Percentiles rank a stretch among this genome's conserved stretches.
Conservation (phyloP, 2,888 invertebrate genomes). For the Hartigia nigra region DNA sequence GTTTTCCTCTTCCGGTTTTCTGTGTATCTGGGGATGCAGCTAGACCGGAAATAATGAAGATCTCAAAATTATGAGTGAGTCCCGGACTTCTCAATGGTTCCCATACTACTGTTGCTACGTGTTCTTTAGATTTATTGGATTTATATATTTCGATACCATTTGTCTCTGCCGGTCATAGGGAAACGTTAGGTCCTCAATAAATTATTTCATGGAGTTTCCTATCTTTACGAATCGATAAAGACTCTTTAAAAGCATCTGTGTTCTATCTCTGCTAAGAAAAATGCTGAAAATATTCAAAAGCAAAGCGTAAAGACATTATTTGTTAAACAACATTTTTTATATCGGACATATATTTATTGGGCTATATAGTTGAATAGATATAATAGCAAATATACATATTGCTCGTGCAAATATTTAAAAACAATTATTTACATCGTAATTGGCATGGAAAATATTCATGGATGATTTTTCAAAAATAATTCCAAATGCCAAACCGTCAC, state of each 20-base stretch:
- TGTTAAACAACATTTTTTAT: no score
- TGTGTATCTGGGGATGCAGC: constrained; percentile 9
- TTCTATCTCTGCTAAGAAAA: no score
- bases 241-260: no score
- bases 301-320: no score
- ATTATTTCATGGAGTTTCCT: not conserved
- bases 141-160: constrained; percentile 14
- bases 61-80: constrained; percentile 10
- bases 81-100: no score
- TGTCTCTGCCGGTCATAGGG: not conserved
- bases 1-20: constrained; percentile 8
- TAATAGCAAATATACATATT: no score
- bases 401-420: no score
- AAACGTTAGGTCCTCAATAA: not conserved
- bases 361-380: no score
- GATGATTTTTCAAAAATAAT: not conserved
- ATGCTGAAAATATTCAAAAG: no score
- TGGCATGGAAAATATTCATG: not conserved
- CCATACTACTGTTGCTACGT: constrained; percentile 20
- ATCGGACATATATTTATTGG: no score
- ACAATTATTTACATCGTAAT: not conserved
- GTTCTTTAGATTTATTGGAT: constrained; percentile 32
- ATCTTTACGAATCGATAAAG: no score
- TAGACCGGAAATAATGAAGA: constrained; percentile 38
- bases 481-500: not conserved